Evolutionary conservation across 2,113 vertebrate genomes (phyloP).

Genomic region (Pygoscelis antarcticus): DNA sequence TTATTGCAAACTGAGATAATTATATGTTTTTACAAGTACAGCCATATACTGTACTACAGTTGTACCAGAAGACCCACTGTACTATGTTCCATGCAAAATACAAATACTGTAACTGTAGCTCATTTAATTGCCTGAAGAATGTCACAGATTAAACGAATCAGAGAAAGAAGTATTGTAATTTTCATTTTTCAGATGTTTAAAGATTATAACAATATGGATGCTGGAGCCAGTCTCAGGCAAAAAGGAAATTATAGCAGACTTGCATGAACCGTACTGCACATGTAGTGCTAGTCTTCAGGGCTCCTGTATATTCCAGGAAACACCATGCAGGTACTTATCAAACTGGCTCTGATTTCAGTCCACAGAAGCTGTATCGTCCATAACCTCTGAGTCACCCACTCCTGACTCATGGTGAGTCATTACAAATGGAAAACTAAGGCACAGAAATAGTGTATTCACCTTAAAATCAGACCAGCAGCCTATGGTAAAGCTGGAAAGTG

Average conservation of each 20-base stretch:
- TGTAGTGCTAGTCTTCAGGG: not conserved
- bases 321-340: not conserved
- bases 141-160: not conserved
- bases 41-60: not conserved
- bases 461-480: not conserved
- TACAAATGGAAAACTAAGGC: constrained; percentile 22
- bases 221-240: not conserved
- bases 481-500: not conserved
- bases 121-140: not conserved
- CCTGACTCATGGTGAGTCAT: constrained; percentile 42
- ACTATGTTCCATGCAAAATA: not conserved
- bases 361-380: not conserved
- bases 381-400: constrained; percentile 29
- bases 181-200: not conserved
- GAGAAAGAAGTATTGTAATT: not conserved
- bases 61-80: fast-evolving
- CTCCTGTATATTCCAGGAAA: not conserved
- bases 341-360: constrained; percentile 20
- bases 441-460: not conserved
- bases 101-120: not conserved
- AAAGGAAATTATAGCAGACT: not conserved
- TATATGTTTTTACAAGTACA: not conserved
- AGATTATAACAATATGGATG: not conserved
- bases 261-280: not conserved
- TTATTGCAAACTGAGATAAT: not conserved